Evolutionary conservation across 1,140 invertebrate species (phyloP).

Genomic region (Dinothrombium tinctorium): DNA sequence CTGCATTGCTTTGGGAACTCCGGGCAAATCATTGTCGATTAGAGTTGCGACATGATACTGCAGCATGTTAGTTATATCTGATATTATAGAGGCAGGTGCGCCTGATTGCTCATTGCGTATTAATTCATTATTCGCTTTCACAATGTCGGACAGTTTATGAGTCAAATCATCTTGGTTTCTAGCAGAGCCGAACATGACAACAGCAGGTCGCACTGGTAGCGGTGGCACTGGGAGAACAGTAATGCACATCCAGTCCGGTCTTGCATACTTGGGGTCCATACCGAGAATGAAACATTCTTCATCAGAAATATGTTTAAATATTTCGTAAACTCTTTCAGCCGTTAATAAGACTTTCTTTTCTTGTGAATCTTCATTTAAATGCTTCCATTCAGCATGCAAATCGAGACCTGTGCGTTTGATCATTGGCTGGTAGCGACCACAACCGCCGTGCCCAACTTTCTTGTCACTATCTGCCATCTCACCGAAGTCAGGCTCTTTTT

Average conservation of each 20-base stretch:
- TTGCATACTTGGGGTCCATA: slow-evolving; percentile 51
- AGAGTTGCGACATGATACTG: slow-evolving; percentile 97
- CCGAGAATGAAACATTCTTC: slow-evolving; percentile 88
- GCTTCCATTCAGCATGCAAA: slow-evolving; percentile 78
- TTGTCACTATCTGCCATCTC: slow-evolving; percentile 10
- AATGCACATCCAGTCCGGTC: slow-evolving; percentile 98
- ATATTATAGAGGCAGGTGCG: slow-evolving; percentile 83
- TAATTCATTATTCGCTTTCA: slow-evolving; percentile 95
- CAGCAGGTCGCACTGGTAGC: slow-evolving; percentile 67
- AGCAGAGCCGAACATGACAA: slow-evolving; percentile 96
- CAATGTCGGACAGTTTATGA: slow-evolving; percentile 93
- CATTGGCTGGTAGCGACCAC: slow-evolving; percentile 87
- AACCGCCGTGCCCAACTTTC: slow-evolving; percentile 71
- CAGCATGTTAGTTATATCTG: slow-evolving; percentile 90
- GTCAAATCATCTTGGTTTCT: slow-evolving; percentile 97
- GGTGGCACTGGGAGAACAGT: slow-evolving; percentile 94
- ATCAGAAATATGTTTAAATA: slow-evolving; percentile 87
- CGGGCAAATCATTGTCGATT: slow-evolving; percentile 95
- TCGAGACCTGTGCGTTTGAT: slow-evolving; percentile 70
- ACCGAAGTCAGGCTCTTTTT: slow-evolving; percentile 5
- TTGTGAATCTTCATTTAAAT: slow-evolving; percentile 91
- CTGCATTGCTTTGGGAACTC: slow-evolving; percentile 86
- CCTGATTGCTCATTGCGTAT: slow-evolving; percentile 82
- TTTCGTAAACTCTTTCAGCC: slow-evolving; percentile 86
- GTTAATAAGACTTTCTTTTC: slow-evolving; percentile 78